Base-by-base conservation (phyloP, 2,797 vertebrate species). In the Sciurus vulgaris region DNA sequence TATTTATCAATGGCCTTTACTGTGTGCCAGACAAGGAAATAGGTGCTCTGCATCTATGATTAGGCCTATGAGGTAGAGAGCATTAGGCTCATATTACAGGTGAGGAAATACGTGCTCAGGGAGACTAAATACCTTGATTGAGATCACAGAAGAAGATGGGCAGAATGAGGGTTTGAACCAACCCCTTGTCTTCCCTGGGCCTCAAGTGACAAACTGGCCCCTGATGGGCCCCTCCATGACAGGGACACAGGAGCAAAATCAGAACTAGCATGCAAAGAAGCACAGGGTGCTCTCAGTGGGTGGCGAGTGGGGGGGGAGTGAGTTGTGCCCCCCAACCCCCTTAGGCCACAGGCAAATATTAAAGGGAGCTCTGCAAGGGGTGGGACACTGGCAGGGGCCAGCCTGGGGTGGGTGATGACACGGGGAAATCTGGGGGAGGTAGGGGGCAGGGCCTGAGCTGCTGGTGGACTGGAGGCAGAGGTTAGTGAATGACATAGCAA, bases 1-100 rank as follows among this genome's bases (percentile, higher is more conserved):
- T 49, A 28, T 63, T 84, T 89, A 84, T 95, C 92, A 86, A 56
- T 67, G 86, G 67, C 82, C 67, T 38, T 38, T 90, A 30, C 94
- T 56, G 17, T 67, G 85, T 47, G 30, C 88, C 49, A 17, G 47
- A 86, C 77, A 74, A 24, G 41, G 73, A 91, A 83, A 35, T 24
- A 47, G 15, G 20, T 7, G 22, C 38, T 54, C 20, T 49, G 67
- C 44, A 30, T 38, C 17, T 73, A 5, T 77, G 82, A 91, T 77
- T 4, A 79, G 70, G 38, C 28, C 56, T 41, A 3, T 3, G 67
- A 78, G 30, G 72, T 9, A 28, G 72, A 73, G 35, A 59, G 65
- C 69, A 14, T 35, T 17, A 56, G 72, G 38, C 41, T 41, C 76
- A 1, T 8, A 18, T 47, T 74, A 86, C 51, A 47, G 63, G 47